Percentiles rank a stretch among this genome's conserved stretches.
These are phyloP conservation scores for Syngnathus scovelli DNA, from an alignment of 2,113 vertebrate genomes.

Conservation along the genomic window DNA sequence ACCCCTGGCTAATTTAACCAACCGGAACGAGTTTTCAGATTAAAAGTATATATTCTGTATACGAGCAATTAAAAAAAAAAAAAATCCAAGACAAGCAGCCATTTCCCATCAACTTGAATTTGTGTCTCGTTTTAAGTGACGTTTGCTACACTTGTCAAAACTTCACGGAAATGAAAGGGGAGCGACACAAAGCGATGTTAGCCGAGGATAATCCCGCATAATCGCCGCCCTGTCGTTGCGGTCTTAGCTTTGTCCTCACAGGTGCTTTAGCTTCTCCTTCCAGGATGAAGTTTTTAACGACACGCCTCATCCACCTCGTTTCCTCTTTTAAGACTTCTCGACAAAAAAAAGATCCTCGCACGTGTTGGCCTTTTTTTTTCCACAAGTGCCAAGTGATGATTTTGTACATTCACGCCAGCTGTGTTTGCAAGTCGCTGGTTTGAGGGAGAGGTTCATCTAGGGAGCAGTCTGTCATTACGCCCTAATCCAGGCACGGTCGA, in stretches of 20 bases:
- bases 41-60: no score
- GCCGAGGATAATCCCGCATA: slow-evolving; percentile 51
- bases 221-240: slow-evolving; percentile 61
- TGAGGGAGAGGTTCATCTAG: slow-evolving; percentile 50
- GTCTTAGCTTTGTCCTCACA: slow-evolving; percentile 55
- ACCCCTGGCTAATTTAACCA: no score
- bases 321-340: slow-evolving; percentile 53
- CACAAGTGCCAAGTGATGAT: slow-evolving; percentile 10
- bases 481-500: slow-evolving; percentile 10
- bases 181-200: slow-evolving; percentile 51
- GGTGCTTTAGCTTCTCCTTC: slow-evolving; percentile 55
- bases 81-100: no score
- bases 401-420: slow-evolving; percentile 54
- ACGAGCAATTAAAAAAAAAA: no score
- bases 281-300: slow-evolving; percentile 61
- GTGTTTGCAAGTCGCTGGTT: slow-evolving; percentile 54
- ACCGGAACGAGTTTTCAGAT: no score
- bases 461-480: slow-evolving; percentile 39
- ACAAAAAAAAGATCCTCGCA: slow-evolving; percentile 33
- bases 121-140: not conserved
- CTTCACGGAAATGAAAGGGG: slow-evolving; percentile 50
- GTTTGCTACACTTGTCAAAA: not conserved
- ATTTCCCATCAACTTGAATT: no score
- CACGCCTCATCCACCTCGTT: slow-evolving; percentile 46
- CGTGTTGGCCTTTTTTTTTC: slow-evolving; percentile 50